Percentiles rank a stretch among this genome's conserved stretches.
phyloP scores from a whole-genome alignment of 2,888 invertebrate species.

The Aphodius granarius region DNA sequence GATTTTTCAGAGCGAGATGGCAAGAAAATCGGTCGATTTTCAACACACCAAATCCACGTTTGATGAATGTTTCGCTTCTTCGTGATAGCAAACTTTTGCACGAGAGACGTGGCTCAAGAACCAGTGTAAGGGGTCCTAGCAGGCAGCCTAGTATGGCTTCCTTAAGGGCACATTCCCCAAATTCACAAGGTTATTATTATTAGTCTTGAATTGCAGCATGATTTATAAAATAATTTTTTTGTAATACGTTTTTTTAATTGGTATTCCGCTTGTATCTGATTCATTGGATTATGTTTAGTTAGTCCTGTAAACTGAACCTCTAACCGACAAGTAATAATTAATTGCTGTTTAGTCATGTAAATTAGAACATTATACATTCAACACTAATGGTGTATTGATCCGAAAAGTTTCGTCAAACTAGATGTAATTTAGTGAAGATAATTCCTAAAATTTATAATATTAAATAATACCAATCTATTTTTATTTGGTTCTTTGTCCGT shows the following conservation, averaged over 20 bases:
- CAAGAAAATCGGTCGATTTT: conserved; percentile 90
- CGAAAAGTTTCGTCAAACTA: neutral
- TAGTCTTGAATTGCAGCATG: too few relatives aligned
- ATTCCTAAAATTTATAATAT: too few relatives aligned
- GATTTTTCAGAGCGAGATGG: conserved; percentile 79
- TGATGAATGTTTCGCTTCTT: conserved; percentile 88
- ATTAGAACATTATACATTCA: neutral
- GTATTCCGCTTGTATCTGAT: too few relatives aligned
- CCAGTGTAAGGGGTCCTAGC: conserved; percentile 78
- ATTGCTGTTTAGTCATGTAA: neutral
- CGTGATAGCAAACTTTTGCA: conserved; percentile 80
- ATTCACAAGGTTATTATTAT: conserved; percentile 72
- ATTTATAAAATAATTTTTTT: too few relatives aligned
- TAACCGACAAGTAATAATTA: neutral
- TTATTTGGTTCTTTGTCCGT: too few relatives aligned
- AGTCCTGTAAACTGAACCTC: neutral
- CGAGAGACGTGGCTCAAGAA: conserved; percentile 78
- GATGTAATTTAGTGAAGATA: too few relatives aligned
- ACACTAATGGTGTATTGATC: neutral
- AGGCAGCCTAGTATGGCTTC: conserved; percentile 86
- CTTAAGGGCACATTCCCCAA: conserved; percentile 77
- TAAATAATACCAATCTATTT: too few relatives aligned
- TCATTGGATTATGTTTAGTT: too few relatives aligned
- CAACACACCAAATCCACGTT: conserved; percentile 89
- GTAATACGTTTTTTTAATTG: too few relatives aligned